A percentile compares a stretch with the other conserved stretches of the same genome.
Evolutionary conservation across 2,113 vertebrate species (phyloP).

Genomic region (Eleginops maclovinus): DNA sequence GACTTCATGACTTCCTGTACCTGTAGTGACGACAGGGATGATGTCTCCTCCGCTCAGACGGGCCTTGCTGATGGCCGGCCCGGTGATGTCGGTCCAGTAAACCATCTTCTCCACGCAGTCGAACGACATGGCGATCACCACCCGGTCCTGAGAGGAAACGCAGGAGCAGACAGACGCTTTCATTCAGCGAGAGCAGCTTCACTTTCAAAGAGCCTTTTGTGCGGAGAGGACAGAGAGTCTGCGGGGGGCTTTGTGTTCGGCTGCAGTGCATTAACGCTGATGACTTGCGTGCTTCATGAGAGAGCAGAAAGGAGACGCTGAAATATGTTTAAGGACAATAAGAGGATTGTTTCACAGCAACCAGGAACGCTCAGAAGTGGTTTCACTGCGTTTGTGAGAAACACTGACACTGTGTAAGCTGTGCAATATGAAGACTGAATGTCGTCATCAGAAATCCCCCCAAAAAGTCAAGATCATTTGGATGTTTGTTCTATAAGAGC

Average conservation of each 20-base stretch:
- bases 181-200: slow-evolving; percentile 9
- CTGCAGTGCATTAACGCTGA: neutral
- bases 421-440: neutral
- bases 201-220: slow-evolving; percentile 37
- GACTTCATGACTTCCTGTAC: slow-evolving; percentile 65
- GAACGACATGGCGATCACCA: slow-evolving; percentile 92
- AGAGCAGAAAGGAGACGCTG: slow-evolving; percentile 11
- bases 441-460: neutral
- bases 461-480: neutral
- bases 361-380: neutral
- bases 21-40: slow-evolving; percentile 85
- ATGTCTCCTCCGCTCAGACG: slow-evolving; percentile 87
- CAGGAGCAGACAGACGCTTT: neutral
- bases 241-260: neutral
- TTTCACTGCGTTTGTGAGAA: neutral
- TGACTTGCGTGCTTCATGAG: neutral
- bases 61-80: slow-evolving; percentile 90
- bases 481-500: neutral
- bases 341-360: slow-evolving; percentile 26
- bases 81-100: slow-evolving; percentile 95
- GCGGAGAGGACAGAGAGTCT: neutral
- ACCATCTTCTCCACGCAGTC: slow-evolving; percentile 92
- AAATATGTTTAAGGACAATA: slow-evolving; percentile 20
- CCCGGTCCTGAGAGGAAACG: slow-evolving; percentile 85
- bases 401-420: neutral